These are phyloP conservation scores for Lasioglossum figueresi DNA, from an alignment of 2,888 invertebrate genomes.

Conservation along the genomic window DNA sequence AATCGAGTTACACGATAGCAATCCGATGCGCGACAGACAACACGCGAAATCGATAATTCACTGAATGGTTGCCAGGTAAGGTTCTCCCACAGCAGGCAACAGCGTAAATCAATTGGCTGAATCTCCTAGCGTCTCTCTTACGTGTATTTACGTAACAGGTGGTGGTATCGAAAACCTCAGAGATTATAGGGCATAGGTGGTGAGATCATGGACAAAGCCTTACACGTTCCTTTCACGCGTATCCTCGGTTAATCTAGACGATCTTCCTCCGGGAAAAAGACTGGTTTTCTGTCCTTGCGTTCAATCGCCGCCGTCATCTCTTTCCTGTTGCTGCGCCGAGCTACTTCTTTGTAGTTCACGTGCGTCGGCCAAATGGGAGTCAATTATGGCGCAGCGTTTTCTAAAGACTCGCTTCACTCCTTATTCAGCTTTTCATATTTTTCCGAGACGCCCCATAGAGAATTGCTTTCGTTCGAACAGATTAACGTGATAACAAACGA, in stretches of 20 bases:
- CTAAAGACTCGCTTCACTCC: background rate
- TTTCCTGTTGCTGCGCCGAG: constrained; percentile 8
- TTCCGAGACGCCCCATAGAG: background rate
- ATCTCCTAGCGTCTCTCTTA: constrained; percentile 47
- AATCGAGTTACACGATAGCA: constrained; percentile 36
- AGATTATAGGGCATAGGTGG: constrained; percentile 36
- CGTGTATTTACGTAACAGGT: constrained; percentile 75
- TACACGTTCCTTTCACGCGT: constrained; percentile 58
- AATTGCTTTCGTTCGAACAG: background rate
- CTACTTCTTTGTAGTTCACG: constrained; percentile 2
- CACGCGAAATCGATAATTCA: constrained; percentile 45
- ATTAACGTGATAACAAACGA: background rate
- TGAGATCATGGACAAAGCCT: constrained; percentile 35
- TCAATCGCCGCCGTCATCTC: constrained; percentile 11
- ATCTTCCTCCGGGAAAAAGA: constrained; percentile 22
- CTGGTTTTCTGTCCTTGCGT: background rate
- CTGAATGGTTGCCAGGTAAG: constrained; percentile 60
- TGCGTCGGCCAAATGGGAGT: constrained; percentile 1
- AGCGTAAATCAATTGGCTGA: constrained; percentile 77
- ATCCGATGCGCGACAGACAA: constrained; percentile 21
- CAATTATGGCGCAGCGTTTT: background rate
- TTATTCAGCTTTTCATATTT: background rate
- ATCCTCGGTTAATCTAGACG: constrained; percentile 36
- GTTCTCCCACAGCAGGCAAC: constrained; percentile 59
- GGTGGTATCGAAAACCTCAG: constrained; percentile 64